Base-by-base conservation (phyloP, 2,113 vertebrate species). In the Sebastes schlegelii region DNA sequence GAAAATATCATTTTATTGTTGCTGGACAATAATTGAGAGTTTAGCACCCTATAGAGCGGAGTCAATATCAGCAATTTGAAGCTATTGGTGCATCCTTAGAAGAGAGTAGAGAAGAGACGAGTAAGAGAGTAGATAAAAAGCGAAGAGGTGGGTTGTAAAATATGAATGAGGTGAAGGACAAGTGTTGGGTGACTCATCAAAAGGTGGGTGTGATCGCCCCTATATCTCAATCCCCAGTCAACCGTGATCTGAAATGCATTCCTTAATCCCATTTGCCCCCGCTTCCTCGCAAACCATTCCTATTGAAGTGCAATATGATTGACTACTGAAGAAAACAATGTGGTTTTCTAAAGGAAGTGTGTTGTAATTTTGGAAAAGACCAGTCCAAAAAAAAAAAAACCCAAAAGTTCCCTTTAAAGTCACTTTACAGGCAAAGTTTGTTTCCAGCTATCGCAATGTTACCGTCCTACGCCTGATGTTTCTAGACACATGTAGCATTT, bases 281-380 rank as follows among this genome's bases (percentile, higher is more conserved):
- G 12, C 43, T 73, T 69, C 40, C 51, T 76, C 54, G n/a, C 51
- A 70, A 51, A 70, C 42, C 8, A 49, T 70, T 89, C 49, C 73
- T 58, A 60, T 84, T 77, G 34, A 92, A 90, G 95, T 95, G 95
- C 94, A 95, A 95, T 95, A 94, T 70, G 60, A 90, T 82, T 77
- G 58, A 94, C 92, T 92, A 92, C 93, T 95, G 89, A 88, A 77
- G 58, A 74, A 93, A 70, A 67, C 51, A 65, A 21, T 9, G 42
- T 69, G 64, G 21, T 74, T 82, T 80, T 74, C 46, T 8, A 5
- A 58, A 79, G 42, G 76, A 54, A 74, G 55, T 42, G 6, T 43
- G 65, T 49, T 54, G 17, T 12, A 51, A 51, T 48, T 57, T 79
- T 54, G 52, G 45, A 55, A 57, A 34, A 19, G 64, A 70, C 57